Conservation (phyloP, 2,888 invertebrate genomes). For the Tetragonula carbonaria region DNA sequence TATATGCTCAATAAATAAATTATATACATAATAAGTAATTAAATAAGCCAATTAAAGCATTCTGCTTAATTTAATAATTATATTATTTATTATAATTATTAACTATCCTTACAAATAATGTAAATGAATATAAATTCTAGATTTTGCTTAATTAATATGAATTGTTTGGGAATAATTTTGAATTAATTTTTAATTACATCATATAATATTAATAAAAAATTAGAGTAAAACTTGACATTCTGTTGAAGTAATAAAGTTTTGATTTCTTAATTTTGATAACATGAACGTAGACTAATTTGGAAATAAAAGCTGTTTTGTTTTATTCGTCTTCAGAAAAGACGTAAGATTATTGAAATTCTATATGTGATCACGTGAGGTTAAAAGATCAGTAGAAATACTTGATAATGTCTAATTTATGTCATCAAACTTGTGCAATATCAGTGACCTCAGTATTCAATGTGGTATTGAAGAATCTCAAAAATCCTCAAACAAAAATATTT, state of each 20-base stretch:
- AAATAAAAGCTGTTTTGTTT: not conserved
- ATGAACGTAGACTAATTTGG: not conserved
- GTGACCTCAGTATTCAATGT: slow-evolving; percentile 62
- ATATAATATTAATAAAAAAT: not conserved
- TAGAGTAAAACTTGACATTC: not conserved
- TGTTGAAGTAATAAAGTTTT: not conserved
- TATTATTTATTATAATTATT: not conserved
- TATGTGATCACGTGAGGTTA: slow-evolving; percentile 77
- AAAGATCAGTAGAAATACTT: slow-evolving; percentile 62
- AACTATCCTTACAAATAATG: not conserved
- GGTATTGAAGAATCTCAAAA: slow-evolving; percentile 2
- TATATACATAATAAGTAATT: not conserved
- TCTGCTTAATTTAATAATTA: not conserved
- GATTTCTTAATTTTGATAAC: not conserved
- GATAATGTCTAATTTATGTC: slow-evolving; percentile 72
- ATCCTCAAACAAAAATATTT: slow-evolving; percentile 46
- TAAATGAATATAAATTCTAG: not conserved
- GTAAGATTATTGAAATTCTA: slow-evolving; percentile 37
- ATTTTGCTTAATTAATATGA: not conserved
- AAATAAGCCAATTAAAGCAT: not conserved
- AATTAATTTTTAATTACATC: not conserved
- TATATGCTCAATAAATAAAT: not conserved
- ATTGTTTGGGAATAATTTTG: not conserved
- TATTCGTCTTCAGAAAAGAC: slow-evolving; percentile 1
- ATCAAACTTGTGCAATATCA: slow-evolving; percentile 68